A percentile compares a stretch with the other conserved stretches of the same genome.
Conservation (phyloP, 2,113 vertebrate genomes). For the Centropus unirufus region DNA sequence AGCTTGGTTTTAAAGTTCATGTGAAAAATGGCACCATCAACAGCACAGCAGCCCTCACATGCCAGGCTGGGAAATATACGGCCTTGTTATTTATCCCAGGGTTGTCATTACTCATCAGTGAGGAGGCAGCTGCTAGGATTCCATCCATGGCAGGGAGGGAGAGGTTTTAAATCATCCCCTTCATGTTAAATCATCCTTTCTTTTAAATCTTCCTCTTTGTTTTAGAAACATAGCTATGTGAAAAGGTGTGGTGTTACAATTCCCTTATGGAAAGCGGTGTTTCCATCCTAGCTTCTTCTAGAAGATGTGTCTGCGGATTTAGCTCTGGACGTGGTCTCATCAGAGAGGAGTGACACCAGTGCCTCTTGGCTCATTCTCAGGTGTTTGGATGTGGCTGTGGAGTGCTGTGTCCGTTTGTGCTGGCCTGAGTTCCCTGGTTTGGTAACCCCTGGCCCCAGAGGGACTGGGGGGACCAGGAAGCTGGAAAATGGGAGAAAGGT, state of each 20-base stretch:
- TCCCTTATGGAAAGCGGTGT: neutral
- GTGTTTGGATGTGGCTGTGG: rapidly evolving
- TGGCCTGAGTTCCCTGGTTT: neutral
- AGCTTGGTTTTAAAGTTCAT: neutral
- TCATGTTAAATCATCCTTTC: neutral
- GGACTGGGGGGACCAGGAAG: rapidly evolving
- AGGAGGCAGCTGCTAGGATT: neutral
- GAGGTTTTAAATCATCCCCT: neutral
- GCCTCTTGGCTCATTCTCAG: neutral
- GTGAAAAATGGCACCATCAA: neutral
- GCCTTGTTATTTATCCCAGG: neutral
- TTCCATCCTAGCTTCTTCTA: neutral
- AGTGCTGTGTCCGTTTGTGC: neutral
- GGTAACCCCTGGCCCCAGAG: neutral
- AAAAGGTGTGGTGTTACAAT: neutral
- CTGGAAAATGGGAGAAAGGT: neutral
- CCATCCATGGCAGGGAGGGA: neutral
- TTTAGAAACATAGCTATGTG: neutral
- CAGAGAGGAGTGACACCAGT: neutral
- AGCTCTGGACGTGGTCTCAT: neutral
- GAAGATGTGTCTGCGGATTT: neutral
- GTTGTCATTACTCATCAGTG: neutral
- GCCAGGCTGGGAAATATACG: neutral
- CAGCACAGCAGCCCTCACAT: neutral
- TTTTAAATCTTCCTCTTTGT: neutral